Percentiles rank a stretch among this genome's conserved stretches.
These are phyloP conservation scores for Aradophagus sp. DNA, from an alignment of 1,140 invertebrate species.

Conservation along the genomic window DNA sequence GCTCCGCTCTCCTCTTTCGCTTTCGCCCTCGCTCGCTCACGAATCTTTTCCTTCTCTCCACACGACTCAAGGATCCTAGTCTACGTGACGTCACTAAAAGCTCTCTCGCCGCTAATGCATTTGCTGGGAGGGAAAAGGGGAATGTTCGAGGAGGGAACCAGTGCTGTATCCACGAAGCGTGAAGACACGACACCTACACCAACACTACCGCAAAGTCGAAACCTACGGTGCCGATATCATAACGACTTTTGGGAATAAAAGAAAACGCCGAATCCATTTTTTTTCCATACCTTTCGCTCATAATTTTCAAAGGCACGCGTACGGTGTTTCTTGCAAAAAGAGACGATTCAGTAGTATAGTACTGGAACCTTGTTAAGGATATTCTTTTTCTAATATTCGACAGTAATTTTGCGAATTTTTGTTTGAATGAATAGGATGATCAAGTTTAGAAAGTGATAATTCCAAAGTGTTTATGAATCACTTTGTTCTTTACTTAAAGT, in stretches of 20 bases:
- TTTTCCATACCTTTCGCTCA: no score
- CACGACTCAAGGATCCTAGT: slow-evolving; percentile 54
- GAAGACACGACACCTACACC: slow-evolving; percentile 54
- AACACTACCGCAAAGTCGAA: slow-evolving; percentile 30
- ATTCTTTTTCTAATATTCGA: no score
- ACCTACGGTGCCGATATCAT: slow-evolving; percentile 17
- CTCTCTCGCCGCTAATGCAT: slow-evolving; percentile 74
- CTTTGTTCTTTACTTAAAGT: no score
- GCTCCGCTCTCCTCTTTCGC: slow-evolving; percentile 6
- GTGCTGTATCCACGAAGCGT: slow-evolving; percentile 67
- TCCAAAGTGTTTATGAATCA: no score
- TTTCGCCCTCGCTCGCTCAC: no score
- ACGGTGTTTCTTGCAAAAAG: no score
- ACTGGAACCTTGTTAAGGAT: no score
- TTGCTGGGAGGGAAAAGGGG: slow-evolving; percentile 66
- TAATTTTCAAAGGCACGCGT: no score
- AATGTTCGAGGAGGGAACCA: slow-evolving; percentile 59
- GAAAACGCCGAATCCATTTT: slow-evolving; percentile 16
- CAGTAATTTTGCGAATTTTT: no score
- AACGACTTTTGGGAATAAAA: slow-evolving; percentile 40
- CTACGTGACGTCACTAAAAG: slow-evolving; percentile 74
- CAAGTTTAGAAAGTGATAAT: no score
- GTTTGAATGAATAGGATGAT: no score
- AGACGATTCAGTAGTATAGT: no score
- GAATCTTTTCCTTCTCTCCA: slow-evolving; percentile 37